A percentile compares a stretch with the other conserved stretches of the same genome.
Conservation (phyloP, 2,888 invertebrate species). For the Epinotia nisella region DNA sequence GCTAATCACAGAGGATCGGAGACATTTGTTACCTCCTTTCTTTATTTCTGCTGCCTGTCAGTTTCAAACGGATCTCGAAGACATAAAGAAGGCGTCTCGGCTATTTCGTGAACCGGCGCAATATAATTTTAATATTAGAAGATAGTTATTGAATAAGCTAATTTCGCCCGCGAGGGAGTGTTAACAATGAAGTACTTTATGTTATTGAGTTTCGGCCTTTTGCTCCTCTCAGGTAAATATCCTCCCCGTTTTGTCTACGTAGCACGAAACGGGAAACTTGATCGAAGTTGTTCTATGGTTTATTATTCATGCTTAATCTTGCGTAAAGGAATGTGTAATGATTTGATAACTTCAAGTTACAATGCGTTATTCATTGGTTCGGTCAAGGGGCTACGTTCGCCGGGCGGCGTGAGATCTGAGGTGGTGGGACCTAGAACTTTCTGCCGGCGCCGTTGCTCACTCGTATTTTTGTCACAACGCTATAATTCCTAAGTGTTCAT, state of each 20-base stretch:
- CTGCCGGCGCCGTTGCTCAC: conserved; percentile 46
- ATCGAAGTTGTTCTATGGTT: background rate
- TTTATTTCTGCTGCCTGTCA: conserved; percentile 37
- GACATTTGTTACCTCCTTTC: conserved; percentile 32
- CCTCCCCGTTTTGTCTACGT: conserved; percentile 33
- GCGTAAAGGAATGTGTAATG: background rate
- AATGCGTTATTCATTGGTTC: background rate
- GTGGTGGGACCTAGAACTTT: conserved; percentile 30
- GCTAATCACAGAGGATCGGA: conserved; percentile 13
- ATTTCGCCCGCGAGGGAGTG: conserved; percentile 35
- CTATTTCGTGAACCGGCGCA: conserved; percentile 31
- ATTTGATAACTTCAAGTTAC: background rate
- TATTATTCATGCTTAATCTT: background rate
- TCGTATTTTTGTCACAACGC: background rate
- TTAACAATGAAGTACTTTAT: conserved; percentile 73
- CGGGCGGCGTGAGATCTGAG: conserved; percentile 11
- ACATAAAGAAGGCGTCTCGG: conserved; percentile 28
- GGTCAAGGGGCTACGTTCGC: background rate
- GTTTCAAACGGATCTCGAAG: conserved; percentile 39
- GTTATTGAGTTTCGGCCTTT: conserved; percentile 67
- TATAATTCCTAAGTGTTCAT: too few relatives aligned
- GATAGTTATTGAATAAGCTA: conserved; percentile 28
- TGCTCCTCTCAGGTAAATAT: conserved; percentile 74
- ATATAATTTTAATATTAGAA: conserved; percentile 12
- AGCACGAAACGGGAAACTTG: conserved; percentile 28